Base-by-base conservation (phyloP, 1,140 invertebrate species). In the Drosophila quadrilineata region DNA sequence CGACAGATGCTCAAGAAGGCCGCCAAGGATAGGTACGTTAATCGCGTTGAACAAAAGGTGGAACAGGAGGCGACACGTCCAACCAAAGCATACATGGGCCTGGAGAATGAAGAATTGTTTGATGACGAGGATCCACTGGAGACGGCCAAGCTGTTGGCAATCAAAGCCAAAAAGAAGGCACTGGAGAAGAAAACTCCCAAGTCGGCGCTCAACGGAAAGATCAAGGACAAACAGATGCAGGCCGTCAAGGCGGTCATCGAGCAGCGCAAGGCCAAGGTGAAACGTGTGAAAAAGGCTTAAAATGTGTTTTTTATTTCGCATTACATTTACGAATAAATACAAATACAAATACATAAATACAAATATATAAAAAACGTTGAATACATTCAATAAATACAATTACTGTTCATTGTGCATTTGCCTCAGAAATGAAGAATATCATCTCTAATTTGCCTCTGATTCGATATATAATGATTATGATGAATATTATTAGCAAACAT, bases 11-110 rank as follows among this genome's bases (percentile, higher is more conserved):
- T 96, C 2, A 93, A 92, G 41, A 93, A 94, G 77, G 92, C 92
- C 56, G 93, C 94, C 63, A 94, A 93, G 65, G 91, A 93, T 45
- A 96, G 96, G 88, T 98, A 97, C 88, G 91, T 94, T 14, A 93
- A 94, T 57, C 92, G 94, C 69, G 90, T 97, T 26, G 93, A 96
- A 69, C 94, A 95, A 67, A 97, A 97, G 90, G 91, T 93, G 17
- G 90, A 93, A n/a, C 92, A 93, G 73, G 92, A 94, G 77, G 92
- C 92, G 3, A 93, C 93, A 5, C 93, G 92, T 75, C 95, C 95
- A 3, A 92, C 94, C 70, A 91, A 92, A 50, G 93, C 94, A 1
- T 96, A 96, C 75, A 87, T 92, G 8, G 70, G 92, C 1, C 91
- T 94, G 76, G 87, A 89, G 2, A 73, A 92, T 87, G 56, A 92